A percentile compares a stretch with the other conserved stretches of the same genome.
These are phyloP conservation scores for Melipona bicolor DNA, from an alignment of 2,888 invertebrate species.

Conservation along the genomic window DNA sequence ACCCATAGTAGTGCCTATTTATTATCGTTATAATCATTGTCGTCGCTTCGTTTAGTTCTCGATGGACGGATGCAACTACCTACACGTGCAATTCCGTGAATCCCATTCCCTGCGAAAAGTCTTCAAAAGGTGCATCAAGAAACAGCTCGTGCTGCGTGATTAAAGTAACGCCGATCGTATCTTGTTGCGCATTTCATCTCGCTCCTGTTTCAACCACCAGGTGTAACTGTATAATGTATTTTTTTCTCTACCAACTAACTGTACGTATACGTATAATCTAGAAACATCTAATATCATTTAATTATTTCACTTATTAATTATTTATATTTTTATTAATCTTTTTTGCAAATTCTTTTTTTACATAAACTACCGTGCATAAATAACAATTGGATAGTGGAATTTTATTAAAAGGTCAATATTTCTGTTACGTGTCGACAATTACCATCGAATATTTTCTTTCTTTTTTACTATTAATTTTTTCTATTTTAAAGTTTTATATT, in stretches of 20 bases:
- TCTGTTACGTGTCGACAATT: no score
- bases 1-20: neutral
- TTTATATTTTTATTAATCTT: neutral
- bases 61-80: neutral
- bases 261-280: neutral
- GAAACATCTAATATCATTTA: neutral
- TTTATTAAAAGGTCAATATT: no score
- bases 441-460: no score
- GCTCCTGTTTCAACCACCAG: neutral
- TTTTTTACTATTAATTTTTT: no score
- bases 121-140: neutral
- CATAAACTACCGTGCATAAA: no score
- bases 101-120: neutral
- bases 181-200: constrained; percentile 7
- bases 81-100: constrained; percentile 6
- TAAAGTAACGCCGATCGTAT: constrained; percentile 20
- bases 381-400: no score
- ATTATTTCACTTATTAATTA: no score
- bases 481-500: no score
- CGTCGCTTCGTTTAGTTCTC: neutral
- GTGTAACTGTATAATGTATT: constrained; percentile 9
- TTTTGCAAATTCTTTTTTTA: no score
- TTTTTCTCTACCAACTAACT: neutral
- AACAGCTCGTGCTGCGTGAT: constrained; percentile 4
- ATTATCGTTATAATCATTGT: neutral